Evolutionary conservation across 2,888 invertebrate genomes (phyloP).

Genomic region (Falcaria lacertinaria): DNA sequence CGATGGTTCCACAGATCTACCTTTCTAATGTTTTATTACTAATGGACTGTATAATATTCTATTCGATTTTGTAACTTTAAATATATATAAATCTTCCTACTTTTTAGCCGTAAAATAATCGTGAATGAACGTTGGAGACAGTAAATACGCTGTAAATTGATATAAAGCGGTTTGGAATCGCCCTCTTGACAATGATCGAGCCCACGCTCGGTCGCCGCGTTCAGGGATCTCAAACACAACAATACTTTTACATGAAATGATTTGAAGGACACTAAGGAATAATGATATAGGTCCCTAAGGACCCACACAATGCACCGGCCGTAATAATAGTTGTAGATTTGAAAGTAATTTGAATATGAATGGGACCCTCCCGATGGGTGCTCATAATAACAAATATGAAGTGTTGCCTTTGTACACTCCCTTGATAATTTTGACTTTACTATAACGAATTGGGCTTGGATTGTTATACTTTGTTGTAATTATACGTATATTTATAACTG

Average conservation of each 20-base stretch:
- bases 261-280: constrained; percentile 68
- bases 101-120: constrained; percentile 53
- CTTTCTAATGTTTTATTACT: constrained; percentile 64
- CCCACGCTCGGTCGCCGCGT: constrained; percentile 38
- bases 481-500: constrained; percentile 44
- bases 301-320: constrained; percentile 65
- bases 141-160: constrained; percentile 67
- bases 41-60: constrained; percentile 56
- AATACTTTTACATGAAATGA: constrained; percentile 66
- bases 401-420: constrained; percentile 68
- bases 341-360: constrained; percentile 79
- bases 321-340: constrained; percentile 80
- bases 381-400: constrained; percentile 78
- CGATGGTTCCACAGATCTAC: constrained; percentile 66
- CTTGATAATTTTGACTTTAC: constrained; percentile 68
- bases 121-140: constrained; percentile 52
- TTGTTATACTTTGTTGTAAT: constrained; percentile 59
- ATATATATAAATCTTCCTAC: constrained; percentile 43
- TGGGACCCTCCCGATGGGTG: constrained; percentile 67
- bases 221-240: constrained; percentile 56
- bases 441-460: constrained; percentile 62
- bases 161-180: constrained; percentile 66
- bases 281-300: constrained; percentile 76
- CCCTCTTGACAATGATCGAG: constrained; percentile 56
- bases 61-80: constrained; percentile 40